phyloP scores from a whole-genome alignment of 1,140 invertebrate genomes.

The Protaetia brevitarsis region DNA sequence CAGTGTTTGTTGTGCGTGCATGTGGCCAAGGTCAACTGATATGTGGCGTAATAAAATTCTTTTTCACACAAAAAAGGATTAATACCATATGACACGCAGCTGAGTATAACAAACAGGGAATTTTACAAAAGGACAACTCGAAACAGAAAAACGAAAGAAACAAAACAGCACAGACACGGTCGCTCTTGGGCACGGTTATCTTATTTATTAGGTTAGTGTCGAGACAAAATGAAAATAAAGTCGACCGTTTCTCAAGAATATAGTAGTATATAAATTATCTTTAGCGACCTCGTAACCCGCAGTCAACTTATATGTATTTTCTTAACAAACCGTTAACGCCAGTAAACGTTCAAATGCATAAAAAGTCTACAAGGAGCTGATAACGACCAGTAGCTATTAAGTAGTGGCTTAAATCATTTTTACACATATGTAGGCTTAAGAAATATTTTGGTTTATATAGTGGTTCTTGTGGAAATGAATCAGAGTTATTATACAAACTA shows the following conservation, averaged over 20 bases:
- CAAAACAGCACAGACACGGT: background rate
- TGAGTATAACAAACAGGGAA: background rate
- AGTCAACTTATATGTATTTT: background rate
- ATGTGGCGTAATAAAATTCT: conserved; percentile 17
- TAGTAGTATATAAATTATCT: conserved; percentile 7
- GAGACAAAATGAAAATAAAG: conserved; percentile 14
- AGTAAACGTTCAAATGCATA: background rate
- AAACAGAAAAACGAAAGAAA: background rate
- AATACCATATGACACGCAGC: conserved; percentile 6
- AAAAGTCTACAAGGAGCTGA: background rate
- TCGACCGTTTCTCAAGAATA: background rate
- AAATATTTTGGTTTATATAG: too few relatives aligned
- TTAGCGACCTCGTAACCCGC: conserved; percentile 6
- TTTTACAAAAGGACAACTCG: background rate
- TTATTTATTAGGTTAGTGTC: conserved; percentile 7
- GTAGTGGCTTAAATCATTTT: too few relatives aligned
- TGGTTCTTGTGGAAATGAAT: too few relatives aligned
- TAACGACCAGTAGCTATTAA: too few relatives aligned
- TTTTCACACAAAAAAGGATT: background rate
- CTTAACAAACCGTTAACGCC: background rate
- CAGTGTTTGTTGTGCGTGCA: too few relatives aligned
- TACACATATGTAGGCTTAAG: too few relatives aligned
- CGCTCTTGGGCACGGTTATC: background rate
- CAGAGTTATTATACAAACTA: too few relatives aligned
- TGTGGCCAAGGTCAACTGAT: background rate